Percentiles rank a stretch among this genome's conserved stretches.
These are phyloP conservation scores for Rallus crepitans DNA, from an alignment of 2,797 vertebrate species.

Conservation along the genomic window DNA sequence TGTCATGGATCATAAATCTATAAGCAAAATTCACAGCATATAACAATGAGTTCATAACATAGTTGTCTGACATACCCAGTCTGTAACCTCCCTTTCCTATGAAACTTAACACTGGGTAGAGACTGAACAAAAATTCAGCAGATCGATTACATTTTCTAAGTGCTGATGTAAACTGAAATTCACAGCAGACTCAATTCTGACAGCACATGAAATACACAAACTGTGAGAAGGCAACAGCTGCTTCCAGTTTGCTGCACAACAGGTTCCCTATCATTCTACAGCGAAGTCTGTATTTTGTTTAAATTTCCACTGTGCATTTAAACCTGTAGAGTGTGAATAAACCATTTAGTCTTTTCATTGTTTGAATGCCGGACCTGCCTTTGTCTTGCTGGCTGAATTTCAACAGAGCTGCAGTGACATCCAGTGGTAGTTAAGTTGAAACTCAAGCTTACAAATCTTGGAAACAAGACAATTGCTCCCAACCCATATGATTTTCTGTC, in stretches of 20 bases:
- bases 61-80: neutral
- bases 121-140: neutral
- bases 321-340: neutral
- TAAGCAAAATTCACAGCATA: neutral
- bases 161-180: neutral
- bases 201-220: neutral
- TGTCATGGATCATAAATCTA: neutral
- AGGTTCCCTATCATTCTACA: neutral
- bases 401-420: slow-evolving; percentile 23
- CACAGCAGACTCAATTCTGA: neutral
- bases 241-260: neutral
- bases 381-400: neutral
- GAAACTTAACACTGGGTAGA: neutral
- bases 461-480: neutral
- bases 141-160: neutral
- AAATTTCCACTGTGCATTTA: neutral
- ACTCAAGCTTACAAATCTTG: neutral
- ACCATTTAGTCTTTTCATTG: neutral
- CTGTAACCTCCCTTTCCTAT: neutral
- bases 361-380: neutral
- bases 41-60: neutral
- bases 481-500: neutral
- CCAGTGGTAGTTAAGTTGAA: slow-evolving; percentile 2
- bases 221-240: neutral
- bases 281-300: neutral